Conservation (phyloP, 2,888 invertebrate genomes). For the Eilema caniola region DNA sequence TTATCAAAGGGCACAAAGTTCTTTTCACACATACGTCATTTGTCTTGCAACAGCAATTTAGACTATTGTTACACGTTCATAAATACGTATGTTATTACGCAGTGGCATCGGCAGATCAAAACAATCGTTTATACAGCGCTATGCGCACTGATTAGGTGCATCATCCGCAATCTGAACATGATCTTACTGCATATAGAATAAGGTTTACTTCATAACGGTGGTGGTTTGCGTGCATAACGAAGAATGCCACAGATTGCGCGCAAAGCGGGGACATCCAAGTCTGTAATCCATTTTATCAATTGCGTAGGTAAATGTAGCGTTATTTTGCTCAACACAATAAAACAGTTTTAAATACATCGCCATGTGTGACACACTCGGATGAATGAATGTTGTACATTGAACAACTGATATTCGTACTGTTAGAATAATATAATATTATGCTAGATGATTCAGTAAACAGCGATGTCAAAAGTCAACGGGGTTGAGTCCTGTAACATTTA, state of each 20-base stretch:
- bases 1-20: conserved; percentile 29
- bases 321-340: conserved; percentile 57
- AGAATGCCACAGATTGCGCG: conserved; percentile 58
- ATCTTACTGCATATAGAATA: conserved; percentile 26
- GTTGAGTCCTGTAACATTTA: conserved; percentile 60
- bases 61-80: conserved; percentile 33
- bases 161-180: conserved; percentile 26
- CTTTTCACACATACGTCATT: conserved; percentile 20
- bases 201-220: conserved; percentile 37
- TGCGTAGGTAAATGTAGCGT: conserved; percentile 45
- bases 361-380: conserved; percentile 34
- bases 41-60: conserved; percentile 32
- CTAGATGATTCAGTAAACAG: conserved; percentile 62
- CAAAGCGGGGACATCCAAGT: conserved; percentile 52
- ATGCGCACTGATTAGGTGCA: conserved; percentile 52
- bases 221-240: conserved; percentile 46
- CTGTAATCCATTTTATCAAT: conserved; percentile 56
- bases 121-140: conserved; percentile 56
- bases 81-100: conserved; percentile 60
- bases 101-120: conserved; percentile 61
- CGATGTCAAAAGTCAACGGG: conserved; percentile 65
- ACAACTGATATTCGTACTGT: conserved; percentile 60
- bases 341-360: conserved; percentile 53
- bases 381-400: conserved; percentile 59
- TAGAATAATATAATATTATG: conserved; percentile 61